A percentile compares a stretch with the other conserved stretches of the same genome.
phyloP scores from a whole-genome alignment of 1,140 invertebrate species.

The Daktulosphaira vitifoliae region DNA sequence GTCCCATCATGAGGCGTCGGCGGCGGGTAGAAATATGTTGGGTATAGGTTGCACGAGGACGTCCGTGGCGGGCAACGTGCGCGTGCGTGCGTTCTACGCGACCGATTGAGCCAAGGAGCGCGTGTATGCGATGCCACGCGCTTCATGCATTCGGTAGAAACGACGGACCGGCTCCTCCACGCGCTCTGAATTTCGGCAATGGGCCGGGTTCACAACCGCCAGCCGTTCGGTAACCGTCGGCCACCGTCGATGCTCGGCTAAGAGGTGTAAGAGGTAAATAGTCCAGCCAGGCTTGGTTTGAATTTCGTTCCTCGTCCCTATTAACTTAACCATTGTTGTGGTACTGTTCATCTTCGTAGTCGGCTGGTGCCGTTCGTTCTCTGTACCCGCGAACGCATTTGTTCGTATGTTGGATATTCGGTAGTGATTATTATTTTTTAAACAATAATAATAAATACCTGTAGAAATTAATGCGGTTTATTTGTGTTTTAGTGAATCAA shows the following conservation, averaged over 20 bases:
- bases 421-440: too few relatives aligned
- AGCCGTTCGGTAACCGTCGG: conserved; percentile 14
- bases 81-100: background rate
- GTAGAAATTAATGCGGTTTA: too few relatives aligned
- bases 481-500: too few relatives aligned
- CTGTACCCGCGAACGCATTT: too few relatives aligned
- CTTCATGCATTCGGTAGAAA: conserved; percentile 4
- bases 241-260: conserved; percentile 1
- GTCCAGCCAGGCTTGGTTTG: conserved; percentile 9
- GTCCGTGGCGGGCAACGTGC: background rate
- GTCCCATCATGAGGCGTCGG: background rate
- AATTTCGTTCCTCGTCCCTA: conserved; percentile 29
- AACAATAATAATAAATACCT: too few relatives aligned
- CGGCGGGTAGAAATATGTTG: background rate
- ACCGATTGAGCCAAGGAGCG: background rate
- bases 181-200: conserved; percentile 21
- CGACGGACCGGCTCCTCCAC: conserved; percentile 13
- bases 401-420: too few relatives aligned
- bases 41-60: background rate
- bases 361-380: conserved; percentile 4
- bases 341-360: conserved; percentile 27
- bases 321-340: conserved; percentile 34
- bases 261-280: conserved; percentile 21
- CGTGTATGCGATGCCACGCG: conserved; percentile 15
- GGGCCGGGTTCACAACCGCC: conserved; percentile 23